These are phyloP conservation scores for Hyperoplus immaculatus DNA, from an alignment of 2,797 vertebrate genomes.

Conservation along the genomic window DNA sequence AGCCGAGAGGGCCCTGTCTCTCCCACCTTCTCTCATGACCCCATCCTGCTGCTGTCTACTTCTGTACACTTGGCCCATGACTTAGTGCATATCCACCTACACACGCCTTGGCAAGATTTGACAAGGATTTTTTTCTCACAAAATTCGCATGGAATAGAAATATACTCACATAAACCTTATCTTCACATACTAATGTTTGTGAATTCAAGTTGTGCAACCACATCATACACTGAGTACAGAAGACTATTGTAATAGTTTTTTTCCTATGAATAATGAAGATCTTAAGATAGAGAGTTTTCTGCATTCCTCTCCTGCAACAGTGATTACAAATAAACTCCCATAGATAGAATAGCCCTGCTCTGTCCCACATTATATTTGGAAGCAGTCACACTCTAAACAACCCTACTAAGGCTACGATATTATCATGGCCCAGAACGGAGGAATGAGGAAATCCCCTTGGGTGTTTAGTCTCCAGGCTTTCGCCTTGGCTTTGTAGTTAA, in stretches of 20 bases:
- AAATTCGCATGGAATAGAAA: conserved; percentile 10
- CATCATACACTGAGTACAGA: conserved; percentile 34
- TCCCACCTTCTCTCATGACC: conserved; percentile 41
- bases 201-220: background rate
- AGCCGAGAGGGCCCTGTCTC: conserved; percentile 8
- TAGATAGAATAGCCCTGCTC: conserved; percentile 18
- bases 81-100: conserved; percentile 43
- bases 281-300: conserved; percentile 21
- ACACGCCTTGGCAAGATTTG: conserved; percentile 32
- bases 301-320: conserved; percentile 17
- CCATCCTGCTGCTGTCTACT: conserved; percentile 36
- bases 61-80: conserved; percentile 35
- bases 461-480: conserved; percentile 72
- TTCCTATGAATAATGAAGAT: conserved; percentile 36
- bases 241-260: conserved; percentile 42
- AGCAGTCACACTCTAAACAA: conserved; percentile 52
- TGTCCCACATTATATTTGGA: conserved; percentile 32
- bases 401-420: conserved; percentile 52
- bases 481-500: conserved; percentile 80
- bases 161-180: background rate
- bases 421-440: conserved; percentile 65
- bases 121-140: conserved; percentile 30
- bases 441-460: conserved; percentile 79
- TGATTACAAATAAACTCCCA: conserved; percentile 36
- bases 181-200: conserved; percentile 1